Evolutionary conservation across 2,797 vertebrate genomes (phyloP).

Genomic region (Semaprochilodus insignis): DNA sequence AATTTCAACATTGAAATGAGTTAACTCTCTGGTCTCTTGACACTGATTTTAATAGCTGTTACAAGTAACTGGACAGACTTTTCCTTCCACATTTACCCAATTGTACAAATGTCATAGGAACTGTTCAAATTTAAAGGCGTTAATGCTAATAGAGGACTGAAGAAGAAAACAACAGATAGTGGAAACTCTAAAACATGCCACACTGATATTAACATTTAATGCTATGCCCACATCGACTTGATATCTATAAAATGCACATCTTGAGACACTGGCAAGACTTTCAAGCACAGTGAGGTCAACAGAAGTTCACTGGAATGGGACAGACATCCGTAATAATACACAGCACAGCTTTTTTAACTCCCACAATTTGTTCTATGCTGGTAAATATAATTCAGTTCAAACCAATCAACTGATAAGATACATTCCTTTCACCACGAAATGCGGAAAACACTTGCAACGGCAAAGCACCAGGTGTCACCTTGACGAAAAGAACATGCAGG

Average conservation of each 20-base stretch:
- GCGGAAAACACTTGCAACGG: slow-evolving; percentile 63
- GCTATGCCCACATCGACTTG: not conserved
- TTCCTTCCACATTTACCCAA: not conserved
- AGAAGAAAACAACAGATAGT: not conserved
- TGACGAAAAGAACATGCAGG: slow-evolving; percentile 72
- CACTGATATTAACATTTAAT: not conserved
- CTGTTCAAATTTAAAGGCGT: too few relatives aligned
- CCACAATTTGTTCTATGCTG: slow-evolving; percentile 4
- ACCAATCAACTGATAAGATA: slow-evolving; percentile 25
- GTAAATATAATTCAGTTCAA: not conserved
- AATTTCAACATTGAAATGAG: not conserved
- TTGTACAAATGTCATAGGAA: not conserved
- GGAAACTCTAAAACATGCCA: not conserved
- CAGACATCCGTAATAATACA: slow-evolving; percentile 3
- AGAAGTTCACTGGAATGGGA: slow-evolving; percentile 7
- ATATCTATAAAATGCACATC: not conserved
- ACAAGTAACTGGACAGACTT: not conserved
- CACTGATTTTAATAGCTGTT: not conserved
- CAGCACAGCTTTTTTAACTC: not conserved
- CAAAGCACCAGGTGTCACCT: slow-evolving; percentile 70
- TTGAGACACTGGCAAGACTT: not conserved
- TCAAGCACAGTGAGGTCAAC: not conserved
- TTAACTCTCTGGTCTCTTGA: not conserved
- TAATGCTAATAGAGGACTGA: not conserved
- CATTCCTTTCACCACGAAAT: slow-evolving; percentile 24